These are phyloP conservation scores for Sardinella longiceps DNA, from an alignment of 2,797 vertebrate genomes.

Conservation along the genomic window DNA sequence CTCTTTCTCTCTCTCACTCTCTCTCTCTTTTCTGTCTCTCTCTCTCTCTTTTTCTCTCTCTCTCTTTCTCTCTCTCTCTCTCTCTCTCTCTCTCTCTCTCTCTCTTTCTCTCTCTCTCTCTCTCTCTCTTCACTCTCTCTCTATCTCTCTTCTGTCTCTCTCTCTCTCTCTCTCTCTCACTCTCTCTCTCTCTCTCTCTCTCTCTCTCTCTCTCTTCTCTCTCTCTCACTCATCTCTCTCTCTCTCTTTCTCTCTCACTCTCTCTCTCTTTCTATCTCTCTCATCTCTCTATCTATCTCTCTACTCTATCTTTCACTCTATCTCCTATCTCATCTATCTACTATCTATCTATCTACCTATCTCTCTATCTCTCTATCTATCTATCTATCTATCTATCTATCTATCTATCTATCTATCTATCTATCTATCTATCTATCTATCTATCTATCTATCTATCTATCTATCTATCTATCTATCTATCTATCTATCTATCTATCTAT, in stretches of 20 bases:
- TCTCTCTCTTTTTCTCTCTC: constrained; percentile 1
- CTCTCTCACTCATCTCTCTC: not conserved
- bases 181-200: not conserved
- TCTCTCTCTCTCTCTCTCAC: not conserved
- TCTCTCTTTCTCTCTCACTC: not conserved
- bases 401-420: not conserved
- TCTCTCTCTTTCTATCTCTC: too few relatives aligned
- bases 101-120: not conserved
- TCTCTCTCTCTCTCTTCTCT: not conserved
- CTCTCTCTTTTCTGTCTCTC: not conserved
- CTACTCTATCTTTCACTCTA: too few relatives aligned
- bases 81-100: constrained; percentile 26
- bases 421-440: constrained; percentile 25
- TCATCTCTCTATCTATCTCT: not conserved
- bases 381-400: not conserved
- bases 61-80: constrained; percentile 23
- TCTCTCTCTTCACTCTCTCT: too few relatives aligned
- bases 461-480: not conserved
- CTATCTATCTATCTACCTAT: not conserved
- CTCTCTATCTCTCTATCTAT: not conserved
- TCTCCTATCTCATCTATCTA: not conserved
- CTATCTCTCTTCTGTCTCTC: not conserved
- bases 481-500: not conserved
- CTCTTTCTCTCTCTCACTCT: not conserved
- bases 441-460: too few relatives aligned